Percentiles rank a stretch among this genome's conserved stretches.
Conservation (phyloP, 2,113 vertebrate genomes). For the Galbula dea region DNA sequence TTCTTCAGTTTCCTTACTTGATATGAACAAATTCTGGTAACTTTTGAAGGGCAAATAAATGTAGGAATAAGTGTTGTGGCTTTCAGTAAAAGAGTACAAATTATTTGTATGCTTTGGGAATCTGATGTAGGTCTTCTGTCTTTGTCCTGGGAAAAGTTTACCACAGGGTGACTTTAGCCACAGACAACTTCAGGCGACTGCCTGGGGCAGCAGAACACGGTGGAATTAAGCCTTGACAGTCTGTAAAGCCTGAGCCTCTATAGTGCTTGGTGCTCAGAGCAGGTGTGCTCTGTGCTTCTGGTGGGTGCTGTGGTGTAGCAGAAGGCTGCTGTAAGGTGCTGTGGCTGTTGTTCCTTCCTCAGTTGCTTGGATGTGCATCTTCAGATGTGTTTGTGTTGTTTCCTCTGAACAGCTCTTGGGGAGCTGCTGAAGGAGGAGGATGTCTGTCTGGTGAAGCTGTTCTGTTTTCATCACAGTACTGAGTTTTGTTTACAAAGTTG, state of each 20-base stretch:
- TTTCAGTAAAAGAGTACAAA: not conserved
- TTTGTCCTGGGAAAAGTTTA: not conserved
- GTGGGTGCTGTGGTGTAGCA: not conserved
- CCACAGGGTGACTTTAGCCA: not conserved
- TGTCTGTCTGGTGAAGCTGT: not conserved
- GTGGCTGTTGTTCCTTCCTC: fast-evolving
- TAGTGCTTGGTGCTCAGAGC: not conserved
- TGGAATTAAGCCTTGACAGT: not conserved
- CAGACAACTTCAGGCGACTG: not conserved
- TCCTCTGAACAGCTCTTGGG: not conserved
- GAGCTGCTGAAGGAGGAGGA: not conserved
- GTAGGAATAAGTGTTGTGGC: not conserved
- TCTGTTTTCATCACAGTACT: not conserved
- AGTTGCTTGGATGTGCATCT: not conserved
- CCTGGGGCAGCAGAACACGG: not conserved
- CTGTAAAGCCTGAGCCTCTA: not conserved
- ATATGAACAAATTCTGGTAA: not conserved
- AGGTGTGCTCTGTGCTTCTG: not conserved
- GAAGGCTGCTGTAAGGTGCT: not conserved
- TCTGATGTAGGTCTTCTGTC: not conserved
- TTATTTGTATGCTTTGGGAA: not conserved
- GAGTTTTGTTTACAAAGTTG: not conserved
- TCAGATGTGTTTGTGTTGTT: not conserved
- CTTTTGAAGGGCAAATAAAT: not conserved
- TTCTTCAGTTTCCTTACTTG: not conserved